These are phyloP conservation scores for Gymnoscelis rufifasciata DNA, from an alignment of 2,888 invertebrate species.

Conservation along the genomic window DNA sequence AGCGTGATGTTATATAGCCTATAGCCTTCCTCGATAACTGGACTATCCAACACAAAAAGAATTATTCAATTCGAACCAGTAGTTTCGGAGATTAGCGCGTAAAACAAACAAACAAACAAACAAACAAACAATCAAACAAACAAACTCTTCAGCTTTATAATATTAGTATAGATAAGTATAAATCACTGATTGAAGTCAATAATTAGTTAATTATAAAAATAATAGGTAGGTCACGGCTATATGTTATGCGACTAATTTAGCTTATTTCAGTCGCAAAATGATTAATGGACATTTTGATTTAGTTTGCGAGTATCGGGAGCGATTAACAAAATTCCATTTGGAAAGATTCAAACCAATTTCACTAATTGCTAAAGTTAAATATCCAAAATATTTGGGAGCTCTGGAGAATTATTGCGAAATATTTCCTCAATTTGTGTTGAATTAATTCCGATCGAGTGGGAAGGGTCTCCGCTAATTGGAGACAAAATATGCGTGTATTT, in stretches of 20 bases:
- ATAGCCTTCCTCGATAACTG: too few species aligned
- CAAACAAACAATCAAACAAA: too few species aligned
- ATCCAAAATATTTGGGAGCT: conserved; percentile 28
- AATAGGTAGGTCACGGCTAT: conserved; percentile 24
- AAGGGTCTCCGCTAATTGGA: conserved; percentile 29
- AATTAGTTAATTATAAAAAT: conserved; percentile 26
- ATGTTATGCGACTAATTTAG: conserved; percentile 26
- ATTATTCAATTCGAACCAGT: too few species aligned
- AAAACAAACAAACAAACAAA: too few species aligned
- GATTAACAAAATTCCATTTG: conserved; percentile 41
- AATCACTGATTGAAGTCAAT: neutral
- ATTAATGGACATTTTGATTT: conserved; percentile 34
- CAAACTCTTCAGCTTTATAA: too few species aligned
- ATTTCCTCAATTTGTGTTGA: conserved; percentile 33
- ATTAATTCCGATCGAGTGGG: conserved; percentile 34
- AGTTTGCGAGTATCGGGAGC: conserved; percentile 29
- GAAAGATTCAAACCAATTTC: conserved; percentile 28
- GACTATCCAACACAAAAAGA: too few species aligned
- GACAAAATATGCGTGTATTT: conserved; percentile 26
- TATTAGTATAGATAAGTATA: too few species aligned
- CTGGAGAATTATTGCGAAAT: conserved; percentile 33
- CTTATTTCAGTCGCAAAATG: conserved; percentile 27
- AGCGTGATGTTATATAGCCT: too few species aligned
- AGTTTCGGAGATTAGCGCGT: too few species aligned
- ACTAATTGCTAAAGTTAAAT: conserved; percentile 44